Percentiles rank a stretch among this genome's conserved stretches.
phyloP scores from a whole-genome alignment of 2,113 vertebrate genomes.

The Megalops atlanticus region DNA sequence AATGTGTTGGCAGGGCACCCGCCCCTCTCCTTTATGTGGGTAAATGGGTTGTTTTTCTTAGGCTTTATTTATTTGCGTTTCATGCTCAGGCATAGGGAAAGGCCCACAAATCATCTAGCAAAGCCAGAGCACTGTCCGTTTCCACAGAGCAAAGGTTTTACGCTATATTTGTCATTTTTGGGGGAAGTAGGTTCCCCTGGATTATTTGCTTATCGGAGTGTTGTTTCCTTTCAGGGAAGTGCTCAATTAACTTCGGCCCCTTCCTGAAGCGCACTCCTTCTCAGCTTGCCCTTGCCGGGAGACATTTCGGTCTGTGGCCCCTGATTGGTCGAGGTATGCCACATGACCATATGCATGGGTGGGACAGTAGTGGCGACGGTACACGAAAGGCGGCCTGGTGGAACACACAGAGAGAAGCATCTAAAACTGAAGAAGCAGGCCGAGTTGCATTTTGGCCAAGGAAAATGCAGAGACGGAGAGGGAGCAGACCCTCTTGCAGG shows the following conservation, averaged over 20 bases:
- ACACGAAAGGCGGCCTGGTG: neutral
- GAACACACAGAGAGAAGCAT: neutral
- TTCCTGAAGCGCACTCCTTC: too few species aligned
- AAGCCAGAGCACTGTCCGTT: neutral
- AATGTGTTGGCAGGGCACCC: neutral
- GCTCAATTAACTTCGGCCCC: neutral
- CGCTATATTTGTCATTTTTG: neutral
- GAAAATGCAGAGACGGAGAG: too few species aligned
- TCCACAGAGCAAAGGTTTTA: too few species aligned
- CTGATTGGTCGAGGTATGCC: too few species aligned
- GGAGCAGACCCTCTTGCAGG: too few species aligned
- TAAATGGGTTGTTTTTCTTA: constrained; percentile 38
- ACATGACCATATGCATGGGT: too few species aligned
- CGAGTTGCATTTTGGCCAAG: neutral
- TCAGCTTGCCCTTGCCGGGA: neutral
- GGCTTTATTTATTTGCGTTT: constrained; percentile 42
- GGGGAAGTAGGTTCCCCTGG: constrained; percentile 38
- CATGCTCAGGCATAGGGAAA: constrained; percentile 23
- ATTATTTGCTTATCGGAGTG: constrained; percentile 48
- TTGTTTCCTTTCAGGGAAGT: constrained; percentile 41
- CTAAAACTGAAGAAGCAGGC: neutral
- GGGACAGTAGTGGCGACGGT: too few species aligned
- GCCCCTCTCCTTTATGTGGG: neutral
- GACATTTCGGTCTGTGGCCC: too few species aligned
- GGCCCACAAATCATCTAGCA: constrained; percentile 47